Conservation (phyloP, 23 tunicate species). For the Phallusia fumigata region DNA sequence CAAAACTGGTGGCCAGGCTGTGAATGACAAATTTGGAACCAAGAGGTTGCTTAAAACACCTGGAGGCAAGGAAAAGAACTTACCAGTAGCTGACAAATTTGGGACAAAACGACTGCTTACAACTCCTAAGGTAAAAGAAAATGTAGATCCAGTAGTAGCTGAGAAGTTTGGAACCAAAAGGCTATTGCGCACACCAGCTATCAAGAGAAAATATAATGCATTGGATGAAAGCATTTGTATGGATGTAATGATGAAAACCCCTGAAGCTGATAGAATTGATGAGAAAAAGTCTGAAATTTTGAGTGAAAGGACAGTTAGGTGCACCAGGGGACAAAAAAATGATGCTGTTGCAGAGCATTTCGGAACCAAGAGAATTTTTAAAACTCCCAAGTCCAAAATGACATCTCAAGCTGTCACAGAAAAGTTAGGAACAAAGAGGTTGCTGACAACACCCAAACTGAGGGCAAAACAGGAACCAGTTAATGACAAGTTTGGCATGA, state of each 20-base stretch:
- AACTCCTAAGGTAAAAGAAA: conserved; percentile 23
- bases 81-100: conserved; percentile 47
- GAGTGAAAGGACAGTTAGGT: neutral
- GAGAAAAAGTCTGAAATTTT: neutral
- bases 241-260: neutral
- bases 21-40: conserved; percentile 50
- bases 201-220: neutral
- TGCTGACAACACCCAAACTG: conserved; percentile 29
- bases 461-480: conserved; percentile 26
- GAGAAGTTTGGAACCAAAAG: conserved; percentile 53
- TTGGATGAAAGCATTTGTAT: conserved; percentile 6
- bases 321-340: neutral
- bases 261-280: neutral
- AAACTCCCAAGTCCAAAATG: conserved; percentile 45
- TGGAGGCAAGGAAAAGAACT: conserved; percentile 1
- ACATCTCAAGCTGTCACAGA: conserved; percentile 26
- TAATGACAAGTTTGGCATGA: conserved; percentile 59
- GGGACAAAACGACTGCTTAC: conserved; percentile 52
- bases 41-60: conserved; percentile 29
- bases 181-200: conserved; percentile 36
- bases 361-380: conserved; percentile 58
- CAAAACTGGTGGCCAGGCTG: conserved; percentile 4
- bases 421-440: conserved; percentile 51
- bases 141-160: conserved; percentile 29
- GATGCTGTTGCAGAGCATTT: neutral